These are phyloP conservation scores for Clavelina lepadiformis DNA, from an alignment of 23 tunicate species.

Conservation along the genomic window DNA sequence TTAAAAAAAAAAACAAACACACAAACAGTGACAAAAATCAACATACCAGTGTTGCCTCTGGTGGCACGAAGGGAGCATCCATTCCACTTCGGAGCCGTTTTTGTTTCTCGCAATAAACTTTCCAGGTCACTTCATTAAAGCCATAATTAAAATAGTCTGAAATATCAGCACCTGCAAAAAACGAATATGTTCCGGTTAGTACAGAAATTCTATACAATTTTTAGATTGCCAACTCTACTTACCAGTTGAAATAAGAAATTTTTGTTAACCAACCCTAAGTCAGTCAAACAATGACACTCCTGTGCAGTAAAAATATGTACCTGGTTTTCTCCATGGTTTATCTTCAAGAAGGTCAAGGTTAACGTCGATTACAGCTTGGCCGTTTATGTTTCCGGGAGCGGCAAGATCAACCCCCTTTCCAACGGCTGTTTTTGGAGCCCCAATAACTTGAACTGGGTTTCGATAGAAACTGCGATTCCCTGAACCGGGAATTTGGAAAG, in stretches of 20 bases:
- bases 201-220: background rate
- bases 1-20: background rate
- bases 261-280: too few species aligned
- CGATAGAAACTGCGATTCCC: constrained; percentile 53
- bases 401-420: constrained; percentile 80
- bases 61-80: constrained; percentile 25
- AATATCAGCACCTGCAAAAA: constrained; percentile 74
- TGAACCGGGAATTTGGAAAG: constrained; percentile 17
- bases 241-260: too few species aligned
- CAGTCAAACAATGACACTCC: too few species aligned
- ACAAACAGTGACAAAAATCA: background rate
- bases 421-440: constrained; percentile 61
- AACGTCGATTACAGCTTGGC: constrained; percentile 81
- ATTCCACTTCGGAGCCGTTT: constrained; percentile 46
- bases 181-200: background rate
- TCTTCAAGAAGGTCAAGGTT: constrained; percentile 70
- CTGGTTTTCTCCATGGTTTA: constrained; percentile 90
- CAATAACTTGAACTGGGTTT: constrained; percentile 74
- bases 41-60: constrained; percentile 6
- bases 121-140: constrained; percentile 95
- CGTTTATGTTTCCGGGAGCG: constrained; percentile 94
- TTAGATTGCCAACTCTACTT: background rate
- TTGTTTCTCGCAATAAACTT: constrained; percentile 84
- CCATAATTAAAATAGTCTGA: constrained; percentile 98
- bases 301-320: too few species aligned